Evolutionary conservation across 2,113 vertebrate species (phyloP), one percentile per base, ranked within the genome.

Genomic region (Hippocampus barbouri): DNA sequence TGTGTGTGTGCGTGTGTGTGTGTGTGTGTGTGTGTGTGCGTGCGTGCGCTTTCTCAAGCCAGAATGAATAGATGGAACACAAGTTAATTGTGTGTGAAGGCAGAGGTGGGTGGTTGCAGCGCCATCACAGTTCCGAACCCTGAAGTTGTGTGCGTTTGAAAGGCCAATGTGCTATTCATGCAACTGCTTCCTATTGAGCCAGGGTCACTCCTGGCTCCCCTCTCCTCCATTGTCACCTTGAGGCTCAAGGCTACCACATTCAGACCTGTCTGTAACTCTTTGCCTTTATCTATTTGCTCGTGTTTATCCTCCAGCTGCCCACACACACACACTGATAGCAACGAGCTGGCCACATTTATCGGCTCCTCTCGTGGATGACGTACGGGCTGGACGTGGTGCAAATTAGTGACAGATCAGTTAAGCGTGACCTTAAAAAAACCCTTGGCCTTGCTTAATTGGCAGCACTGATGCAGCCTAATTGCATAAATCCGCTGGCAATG

Each of bases 381-480:
- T 74, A 66, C 76, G 79, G 76, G 80, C 74, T 82, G 69, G 83
- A 72, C 72, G 72, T 73, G 84, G 71, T 88, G 86, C 89, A 90
- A 91, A 92, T 92, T 94, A 90, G 90, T 93, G 91, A 87, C 86
- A 83, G 91, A 92, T 94, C 93, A 94, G 94, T 94, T 94, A 94
- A 91, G 83, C 89, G 68, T 92, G 92, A 93, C 92, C 92, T 94
- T 92, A 94, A 89, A 94, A 89, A 93, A 94, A 85, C 87, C 91
- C 92, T 90, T 94, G 91, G 91, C 91, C 90, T 93, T 92, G 90
- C 94, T 93, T 94, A 93, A 94, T 95, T 94, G 91, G 92, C 93
- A 90, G 85, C 88, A 91, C 85, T 83, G 89, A 93, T 92, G 88
- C 86, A 81, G 87, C 89, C 83, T 92, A 94, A 92, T 95, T 93